Base-by-base conservation (phyloP, 2,797 vertebrate species). In the Cyclura pinguis region DNA sequence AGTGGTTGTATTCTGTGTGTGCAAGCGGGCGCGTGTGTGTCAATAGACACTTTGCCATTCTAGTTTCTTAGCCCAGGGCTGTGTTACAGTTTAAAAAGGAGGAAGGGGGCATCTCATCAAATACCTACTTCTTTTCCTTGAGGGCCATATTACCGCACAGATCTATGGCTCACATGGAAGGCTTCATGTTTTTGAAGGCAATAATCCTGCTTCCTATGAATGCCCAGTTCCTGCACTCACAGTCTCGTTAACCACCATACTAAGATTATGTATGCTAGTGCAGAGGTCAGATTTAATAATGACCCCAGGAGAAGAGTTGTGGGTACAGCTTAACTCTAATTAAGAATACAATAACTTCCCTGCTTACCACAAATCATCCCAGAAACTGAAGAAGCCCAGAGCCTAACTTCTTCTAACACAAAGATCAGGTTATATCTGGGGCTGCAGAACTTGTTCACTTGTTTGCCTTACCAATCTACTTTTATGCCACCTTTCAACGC, bases 41-140 rank as follows among this genome's bases (percentile, higher is more conserved):
- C 47, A 35, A 74, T 62, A 35, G 67, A 32, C 52, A 69, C 67
- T 35, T 32, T 82, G 35, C n/a, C 55, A 50, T 74, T 86, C 24
- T 55, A 82, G 67, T n/a, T 82, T 59, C 35, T 38, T 81, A 62
- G 38, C 84, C 77, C 62, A 50, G 50, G 64, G 3, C 89, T 90
- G 78, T 50, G 62, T 62, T n/a, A 80, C 35, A 55, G 35, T 38
- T 73, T 35, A n/a, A 24, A 73, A 90, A 73, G 52, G 29, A 20
- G 69, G 47, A 57, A 35, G 29, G 32, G 64, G 38, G 29, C 24
- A 69, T 73, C 64, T 18, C 32, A 24, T 42, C 12, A 67, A 55
- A 50, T 38, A 27, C 12, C 20, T 52, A 27, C 80, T 69, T 38
- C 27, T 67, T 67, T 67, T 69, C 67, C 18, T 35, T 29, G 38